Evolutionary conservation across 2,113 vertebrate species (phyloP), one percentile per base, ranked within the genome.

Genomic region (Sebastes fasciatus): DNA sequence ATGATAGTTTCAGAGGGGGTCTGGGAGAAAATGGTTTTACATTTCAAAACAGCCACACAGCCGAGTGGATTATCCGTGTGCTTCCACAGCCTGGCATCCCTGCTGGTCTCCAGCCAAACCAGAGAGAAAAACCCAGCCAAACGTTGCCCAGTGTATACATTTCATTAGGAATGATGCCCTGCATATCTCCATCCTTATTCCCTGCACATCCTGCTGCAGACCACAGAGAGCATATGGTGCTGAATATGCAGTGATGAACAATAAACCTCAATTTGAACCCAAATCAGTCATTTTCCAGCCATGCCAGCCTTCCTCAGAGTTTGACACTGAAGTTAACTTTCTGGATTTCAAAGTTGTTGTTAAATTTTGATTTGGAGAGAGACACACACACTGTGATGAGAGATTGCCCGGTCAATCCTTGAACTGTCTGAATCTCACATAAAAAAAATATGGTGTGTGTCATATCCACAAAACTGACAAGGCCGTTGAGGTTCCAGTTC

Each of bases 241-340:
- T 89, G 80, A 90, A 89, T 86, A 86, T 83, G 82, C 79, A 88
- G 71, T 4, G 65, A 75, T 58, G 55, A 61, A 55, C 79, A 70
- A 45, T 62, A 70, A 54, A 65, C 60, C 64, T 58, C 17, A 48
- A 73, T 63, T n/a, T 19, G 45, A 75, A 68, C 42, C 46, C 6
- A 55, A 55, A 79, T 60, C 48, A 45, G 17, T 68, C 12, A 43
- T 69, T 70, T 55, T 65, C 34, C 54, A 73, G 45, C n/a, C 55
- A 12, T 1, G 76, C 34, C 58, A 65, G 3, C 62, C 48, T 78
- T 69, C 60, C 60, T 7, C 40, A 55, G 78, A 68, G 80, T 70
- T 65, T 49, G 46, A 63, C 63, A 8, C 16, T 7, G 51, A 46
- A 46, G 46, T 43, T 43, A 42, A 55, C 51, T 23, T 34, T 52